These are phyloP conservation scores for Nothura maculosa DNA, from an alignment of 2,797 vertebrate species.

Conservation along the genomic window DNA sequence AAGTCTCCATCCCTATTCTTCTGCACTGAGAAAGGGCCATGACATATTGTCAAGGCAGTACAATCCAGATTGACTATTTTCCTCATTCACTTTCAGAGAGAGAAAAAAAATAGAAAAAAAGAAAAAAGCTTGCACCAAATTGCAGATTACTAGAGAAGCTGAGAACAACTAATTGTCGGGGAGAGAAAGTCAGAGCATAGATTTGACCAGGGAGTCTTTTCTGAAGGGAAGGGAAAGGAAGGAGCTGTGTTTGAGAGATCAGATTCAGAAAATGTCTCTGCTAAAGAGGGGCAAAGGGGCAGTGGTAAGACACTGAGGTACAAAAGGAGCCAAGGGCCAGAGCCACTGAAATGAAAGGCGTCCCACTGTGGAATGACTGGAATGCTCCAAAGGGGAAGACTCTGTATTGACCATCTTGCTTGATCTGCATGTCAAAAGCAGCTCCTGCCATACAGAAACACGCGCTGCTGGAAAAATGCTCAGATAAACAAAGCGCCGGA, in stretches of 20 bases:
- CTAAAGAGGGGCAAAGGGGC: constrained; percentile 49
- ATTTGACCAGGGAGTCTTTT: constrained; percentile 42
- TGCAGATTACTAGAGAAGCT: constrained; percentile 63
- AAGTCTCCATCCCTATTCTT: constrained; percentile 56
- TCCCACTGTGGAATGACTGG: constrained; percentile 69
- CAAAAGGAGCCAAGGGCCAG: constrained; percentile 59
- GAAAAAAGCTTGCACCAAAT: constrained; percentile 29
- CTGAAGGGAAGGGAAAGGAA: constrained; percentile 18
- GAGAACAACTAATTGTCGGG: constrained; percentile 51
- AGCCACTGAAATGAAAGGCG: constrained; percentile 69
- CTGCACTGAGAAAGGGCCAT: constrained; percentile 48
- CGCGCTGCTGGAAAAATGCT: constrained; percentile 57
- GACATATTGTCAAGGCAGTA: constrained; percentile 22
- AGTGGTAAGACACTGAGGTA: constrained; percentile 37
- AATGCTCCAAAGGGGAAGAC: constrained; percentile 58
- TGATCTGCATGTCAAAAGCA: constrained; percentile 83
- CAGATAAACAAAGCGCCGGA: constrained; percentile 67
- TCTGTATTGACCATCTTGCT: constrained; percentile 76
- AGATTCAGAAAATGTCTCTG: constrained; percentile 51
- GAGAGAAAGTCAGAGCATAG: constrained; percentile 57
- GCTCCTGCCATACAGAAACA: constrained; percentile 55
- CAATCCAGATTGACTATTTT: constrained; percentile 61
- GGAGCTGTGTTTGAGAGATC: constrained; percentile 16
- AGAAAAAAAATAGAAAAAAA: neutral
- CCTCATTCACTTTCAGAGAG: constrained; percentile 54